Evolutionary conservation across 2,797 vertebrate genomes (phyloP), one percentile per base, ranked within the genome.

Genomic region (Pampus argenteus): DNA sequence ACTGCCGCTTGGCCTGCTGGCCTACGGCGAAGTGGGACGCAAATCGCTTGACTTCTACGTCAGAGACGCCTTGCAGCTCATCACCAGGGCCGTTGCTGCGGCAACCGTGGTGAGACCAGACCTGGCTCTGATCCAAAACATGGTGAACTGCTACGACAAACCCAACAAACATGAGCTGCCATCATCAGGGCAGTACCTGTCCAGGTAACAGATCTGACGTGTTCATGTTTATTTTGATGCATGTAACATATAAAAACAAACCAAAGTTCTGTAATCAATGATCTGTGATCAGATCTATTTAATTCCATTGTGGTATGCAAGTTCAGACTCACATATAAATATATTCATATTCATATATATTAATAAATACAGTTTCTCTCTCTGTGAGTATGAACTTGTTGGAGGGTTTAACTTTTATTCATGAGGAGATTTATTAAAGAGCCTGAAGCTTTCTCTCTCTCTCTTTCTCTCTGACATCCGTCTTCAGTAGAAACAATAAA

Each of bases 1-100:
- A 2, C 86, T 98, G 68, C 96, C 97, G 0, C 87, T 88, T 0
- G 96, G 97, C 20, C 88, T 98, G 15, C 79, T 98, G 79, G 97
- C 97, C 0, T 95, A 96, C 0, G 97, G 97, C 0, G 95, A 96
- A 78, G 92, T 95, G 31, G 88, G 89, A 22, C 86, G 66, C 17
- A 96, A 97, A 0, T 93, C 95, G 0, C 86, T 98, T 31, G 96
- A 97, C 59, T 95, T 93, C 14, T 93, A 95, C 0, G 7, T 97
- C 50, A 91, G 88, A 0, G 97, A 98, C 0, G 91, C 89, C 0
- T 89, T 97, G 63, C 94, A 95, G 71, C 81, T 98, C 18, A 50
- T 98, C 36, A 82, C 89, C 9, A 86, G 77, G 20, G 96, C 96
- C 0, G 79, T 97, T 0, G 74, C 89, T 1, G 86, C 78, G 0